phyloP scores from a whole-genome alignment of 2,888 invertebrate species.

The Eugnorisma glareosa region DNA sequence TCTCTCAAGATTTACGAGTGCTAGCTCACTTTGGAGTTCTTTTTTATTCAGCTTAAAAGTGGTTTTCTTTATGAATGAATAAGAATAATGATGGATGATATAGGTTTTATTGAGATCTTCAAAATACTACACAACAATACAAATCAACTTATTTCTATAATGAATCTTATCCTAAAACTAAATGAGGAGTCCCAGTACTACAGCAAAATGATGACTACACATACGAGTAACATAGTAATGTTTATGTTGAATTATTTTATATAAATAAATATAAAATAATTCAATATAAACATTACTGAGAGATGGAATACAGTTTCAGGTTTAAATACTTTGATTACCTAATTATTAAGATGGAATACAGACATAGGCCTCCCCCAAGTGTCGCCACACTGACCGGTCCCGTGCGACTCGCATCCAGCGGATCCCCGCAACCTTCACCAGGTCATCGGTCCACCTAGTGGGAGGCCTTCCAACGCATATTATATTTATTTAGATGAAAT shows the following conservation, averaged over 20 bases:
- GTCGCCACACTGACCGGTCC: too few relatives aligned
- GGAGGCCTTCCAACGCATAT: too few relatives aligned
- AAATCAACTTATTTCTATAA: neutral
- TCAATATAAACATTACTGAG: too few relatives aligned
- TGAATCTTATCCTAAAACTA: slow-evolving; percentile 9
- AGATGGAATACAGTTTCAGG: neutral
- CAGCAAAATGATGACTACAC: neutral
- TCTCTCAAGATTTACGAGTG: slow-evolving; percentile 60
- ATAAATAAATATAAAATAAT: too few relatives aligned
- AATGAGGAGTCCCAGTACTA: neutral
- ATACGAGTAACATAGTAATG: neutral
- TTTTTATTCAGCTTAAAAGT: too few relatives aligned
- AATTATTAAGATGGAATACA: too few relatives aligned
- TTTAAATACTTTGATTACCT: neutral
- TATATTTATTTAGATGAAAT: too few relatives aligned
- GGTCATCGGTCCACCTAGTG: too few relatives aligned
- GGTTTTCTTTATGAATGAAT: neutral
- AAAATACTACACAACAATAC: neutral
- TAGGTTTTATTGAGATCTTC: neutral
- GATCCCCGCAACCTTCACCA: too few relatives aligned
- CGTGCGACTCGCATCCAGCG: too few relatives aligned
- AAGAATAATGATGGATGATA: neutral
- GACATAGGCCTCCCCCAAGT: too few relatives aligned
- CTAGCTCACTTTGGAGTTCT: too few relatives aligned
- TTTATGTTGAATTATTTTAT: neutral